Evolutionary conservation across 2,797 vertebrate species (phyloP), one percentile per base, ranked within the genome.

Genomic region (Oreonectes daqikongensis): DNA sequence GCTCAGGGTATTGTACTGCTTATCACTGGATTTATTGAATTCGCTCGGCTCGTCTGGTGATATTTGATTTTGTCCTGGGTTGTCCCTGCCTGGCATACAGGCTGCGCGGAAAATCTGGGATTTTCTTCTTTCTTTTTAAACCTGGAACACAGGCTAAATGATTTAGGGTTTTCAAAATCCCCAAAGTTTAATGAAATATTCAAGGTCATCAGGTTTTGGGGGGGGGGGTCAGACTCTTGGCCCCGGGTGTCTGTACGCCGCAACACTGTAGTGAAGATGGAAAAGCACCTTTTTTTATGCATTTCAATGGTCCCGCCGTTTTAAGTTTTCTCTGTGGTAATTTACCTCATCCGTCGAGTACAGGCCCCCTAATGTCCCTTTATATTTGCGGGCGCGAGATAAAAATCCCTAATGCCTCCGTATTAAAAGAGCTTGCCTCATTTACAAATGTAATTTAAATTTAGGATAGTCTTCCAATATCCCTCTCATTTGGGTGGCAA

Each of bases 401-500:
- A 92, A 91, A 93, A 93, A 77, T 90, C 91, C 86, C 84, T 89
- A 91, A 90, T 87, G 57, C 87, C 84, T 89, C 89, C 85, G 26
- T 91, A 90, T 88, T 90, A 91, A 90, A 93, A 91, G 91, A 94
- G 88, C 91, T 92, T 89, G 93, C 89, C 92, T 95, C 94, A 94
- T 95, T 95, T 95, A 94, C 94, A 94, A 94, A 94, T 93, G 93
- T 93, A 93, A 94, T 95, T 94, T 94, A 93, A 93, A 92, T 93
- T 91, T 93, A 91, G 90, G 92, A 90, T 91, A 90, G 91, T 93
- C 92, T 90, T 93, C 88, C 91, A 91, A 90, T 93, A 92, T 92
- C 87, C 90, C 90, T 93, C 91, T 94, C 91, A 89, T 94, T 93
- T 91, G 90, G 89, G 89, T 90, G 91, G 89, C 91, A 88, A 90